Evolutionary conservation across 2,113 vertebrate species (phyloP), one percentile per base, ranked within the genome.

Genomic region (Myocastor coypus): DNA sequence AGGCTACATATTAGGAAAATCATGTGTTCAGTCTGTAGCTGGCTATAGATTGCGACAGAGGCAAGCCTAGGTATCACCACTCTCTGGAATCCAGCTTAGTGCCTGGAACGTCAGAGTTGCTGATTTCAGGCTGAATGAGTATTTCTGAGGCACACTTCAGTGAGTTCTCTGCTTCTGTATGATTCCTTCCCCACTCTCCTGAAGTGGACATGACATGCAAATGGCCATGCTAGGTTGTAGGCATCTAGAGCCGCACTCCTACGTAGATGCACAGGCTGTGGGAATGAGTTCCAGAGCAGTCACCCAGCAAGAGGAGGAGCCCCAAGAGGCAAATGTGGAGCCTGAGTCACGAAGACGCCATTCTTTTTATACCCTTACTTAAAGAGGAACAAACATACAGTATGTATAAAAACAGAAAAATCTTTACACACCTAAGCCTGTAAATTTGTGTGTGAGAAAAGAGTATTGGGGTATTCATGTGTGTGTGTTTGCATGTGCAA

Each of bases 351-450:
- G 69, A 96, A 75, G 93, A 82, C 71, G 57, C 32, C 19, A 42
- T 96, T 87, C 80, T 93, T 34, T 83, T 94, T 87, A 96, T 95
- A 83, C 12, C 17, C 19, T 87, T 89, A 61, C 63, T 86, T 32
- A 30, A 77, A 82, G 80, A 92, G 86, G 96, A 92, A 83, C 17
- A 94, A 34, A 81, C 50, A 40, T n/a, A 50, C 1, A 32, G 8
- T 42, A 73, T 40, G 14, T 28, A 55, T 30, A 90, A 95, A 94
- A 42, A 66, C 20, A 69, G 57, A 94, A 34, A 93, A 75, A 55
- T 66, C 12, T 63, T 61, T 42, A 59, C 12, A 94, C 14, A 57
- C 14, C 8, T 64, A 86, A 32, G 30, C 28, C 22, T 26, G 1
- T 30, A 84, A 86, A 37, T n/a, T 57, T 83, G 80, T 5, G 1